A percentile compares a stretch with the other conserved stretches of the same genome.
These are phyloP conservation scores for Botia almorhae DNA, from an alignment of 2,797 vertebrate species.

Conservation along the genomic window DNA sequence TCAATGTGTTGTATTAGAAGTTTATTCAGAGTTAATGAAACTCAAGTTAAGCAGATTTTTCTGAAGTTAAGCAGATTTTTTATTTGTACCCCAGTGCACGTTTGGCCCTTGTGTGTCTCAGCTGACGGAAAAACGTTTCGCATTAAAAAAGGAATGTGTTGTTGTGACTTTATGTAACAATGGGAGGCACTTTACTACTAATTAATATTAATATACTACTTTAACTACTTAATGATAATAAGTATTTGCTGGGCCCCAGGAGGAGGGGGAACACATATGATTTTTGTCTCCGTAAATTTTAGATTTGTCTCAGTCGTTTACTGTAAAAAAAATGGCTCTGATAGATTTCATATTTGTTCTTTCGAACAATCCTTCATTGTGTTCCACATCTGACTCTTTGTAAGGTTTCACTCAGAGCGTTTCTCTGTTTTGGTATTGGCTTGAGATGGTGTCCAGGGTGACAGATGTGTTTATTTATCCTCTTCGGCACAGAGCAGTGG, in stretches of 20 bases:
- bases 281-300: no score
- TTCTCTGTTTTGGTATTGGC: slow-evolving; percentile 29
- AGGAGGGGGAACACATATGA: no score
- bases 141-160: no score
- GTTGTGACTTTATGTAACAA: no score
- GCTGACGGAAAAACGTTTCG: neutral
- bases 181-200: no score
- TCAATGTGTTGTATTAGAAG: neutral
- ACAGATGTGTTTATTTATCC: slow-evolving; percentile 43
- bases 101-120: neutral
- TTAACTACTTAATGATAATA: no score
- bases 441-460: slow-evolving; percentile 37
- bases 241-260: no score
- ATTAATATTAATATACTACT: no score
- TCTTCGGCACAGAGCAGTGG: slow-evolving; percentile 43
- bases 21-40: neutral
- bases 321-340: neutral
- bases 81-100: neutral
- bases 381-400: slow-evolving; percentile 17
- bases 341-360: slow-evolving; percentile 18
- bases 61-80: neutral
- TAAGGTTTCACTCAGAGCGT: slow-evolving; percentile 22
- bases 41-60: neutral
- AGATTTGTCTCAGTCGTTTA: no score
- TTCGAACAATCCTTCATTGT: slow-evolving; percentile 18